phyloP scores from a whole-genome alignment of 1,140 invertebrate species.

The Gryllus bimaculatus region DNA sequence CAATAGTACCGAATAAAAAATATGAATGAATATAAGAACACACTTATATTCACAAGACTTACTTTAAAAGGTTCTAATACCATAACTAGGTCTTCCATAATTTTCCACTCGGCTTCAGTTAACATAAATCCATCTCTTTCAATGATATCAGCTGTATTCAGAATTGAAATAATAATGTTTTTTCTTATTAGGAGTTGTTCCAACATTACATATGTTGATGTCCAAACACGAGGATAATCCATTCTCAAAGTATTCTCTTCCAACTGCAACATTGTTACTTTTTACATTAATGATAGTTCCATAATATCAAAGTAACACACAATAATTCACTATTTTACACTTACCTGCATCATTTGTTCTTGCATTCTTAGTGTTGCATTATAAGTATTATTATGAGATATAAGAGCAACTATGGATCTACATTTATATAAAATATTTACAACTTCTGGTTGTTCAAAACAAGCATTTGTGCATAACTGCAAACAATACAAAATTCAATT shows the following conservation, averaged over 20 bases:
- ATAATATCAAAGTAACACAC: background rate
- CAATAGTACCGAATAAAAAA: too few relatives aligned
- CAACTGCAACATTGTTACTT: slow-evolving; percentile 28
- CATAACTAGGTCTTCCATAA: slow-evolving; percentile 39
- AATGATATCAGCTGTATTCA: slow-evolving; percentile 32
- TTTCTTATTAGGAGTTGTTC: slow-evolving; percentile 37
- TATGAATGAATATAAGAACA: too few relatives aligned
- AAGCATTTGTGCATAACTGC: slow-evolving; percentile 36
- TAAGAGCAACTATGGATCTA: slow-evolving; percentile 36
- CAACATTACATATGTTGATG: slow-evolving; percentile 42
- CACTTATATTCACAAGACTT: background rate
- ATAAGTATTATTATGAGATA: slow-evolving; percentile 32
- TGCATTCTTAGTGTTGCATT: slow-evolving; percentile 33
- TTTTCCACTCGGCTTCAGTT: slow-evolving; percentile 37
- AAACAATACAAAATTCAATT: background rate
- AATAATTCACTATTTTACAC: background rate
- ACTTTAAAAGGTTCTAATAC: slow-evolving; percentile 43
- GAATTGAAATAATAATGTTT: slow-evolving; percentile 32
- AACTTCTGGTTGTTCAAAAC: slow-evolving; percentile 38
- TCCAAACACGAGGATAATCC: slow-evolving; percentile 41
- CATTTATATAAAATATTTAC: slow-evolving; percentile 35
- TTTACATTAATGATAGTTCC: background rate
- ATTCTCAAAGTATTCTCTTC: slow-evolving; percentile 35
- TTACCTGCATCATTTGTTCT: slow-evolving; percentile 38
- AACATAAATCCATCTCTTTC: slow-evolving; percentile 26